Conservation (phyloP, 1,140 invertebrate genomes). For the Caligus rogercresseyi region DNA sequence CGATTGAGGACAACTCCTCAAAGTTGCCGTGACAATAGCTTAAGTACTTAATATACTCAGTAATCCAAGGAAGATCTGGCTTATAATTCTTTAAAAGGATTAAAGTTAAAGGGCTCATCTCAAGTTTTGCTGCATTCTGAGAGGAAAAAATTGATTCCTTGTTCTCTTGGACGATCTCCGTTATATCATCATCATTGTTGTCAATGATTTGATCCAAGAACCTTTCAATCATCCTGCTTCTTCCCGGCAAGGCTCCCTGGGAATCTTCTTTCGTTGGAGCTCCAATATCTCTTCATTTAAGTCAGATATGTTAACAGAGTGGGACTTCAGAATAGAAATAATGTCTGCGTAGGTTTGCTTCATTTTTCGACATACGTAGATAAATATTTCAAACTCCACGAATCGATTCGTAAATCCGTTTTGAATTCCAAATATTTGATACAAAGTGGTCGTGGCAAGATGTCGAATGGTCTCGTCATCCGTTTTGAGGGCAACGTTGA, state of each 20-base stretch:
- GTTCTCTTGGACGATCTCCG: neutral
- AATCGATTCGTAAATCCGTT: neutral
- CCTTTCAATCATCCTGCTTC: neutral
- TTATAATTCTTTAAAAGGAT: neutral
- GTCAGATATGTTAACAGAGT: neutral
- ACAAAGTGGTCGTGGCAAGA: neutral
- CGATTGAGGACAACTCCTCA: neutral
- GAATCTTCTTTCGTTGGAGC: neutral
- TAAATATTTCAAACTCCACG: neutral
- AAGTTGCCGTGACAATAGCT: neutral
- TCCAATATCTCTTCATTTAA: neutral
- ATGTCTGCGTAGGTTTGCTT: neutral
- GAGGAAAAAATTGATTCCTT: neutral
- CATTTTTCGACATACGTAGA: neutral
- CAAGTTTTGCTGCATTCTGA: neutral
- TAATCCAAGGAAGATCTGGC: neutral
- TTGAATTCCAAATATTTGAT: neutral
- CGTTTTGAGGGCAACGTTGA: neutral
- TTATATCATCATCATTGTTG: neutral
- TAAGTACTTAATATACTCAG: neutral
- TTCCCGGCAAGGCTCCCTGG: neutral
- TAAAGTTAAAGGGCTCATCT: neutral
- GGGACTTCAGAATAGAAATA: neutral
- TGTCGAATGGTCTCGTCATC: neutral
- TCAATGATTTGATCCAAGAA: neutral